Evolutionary conservation across 2,888 invertebrate genomes (phyloP), one percentile per base, ranked within the genome.

Genomic region (Oscheius sp.): DNA sequence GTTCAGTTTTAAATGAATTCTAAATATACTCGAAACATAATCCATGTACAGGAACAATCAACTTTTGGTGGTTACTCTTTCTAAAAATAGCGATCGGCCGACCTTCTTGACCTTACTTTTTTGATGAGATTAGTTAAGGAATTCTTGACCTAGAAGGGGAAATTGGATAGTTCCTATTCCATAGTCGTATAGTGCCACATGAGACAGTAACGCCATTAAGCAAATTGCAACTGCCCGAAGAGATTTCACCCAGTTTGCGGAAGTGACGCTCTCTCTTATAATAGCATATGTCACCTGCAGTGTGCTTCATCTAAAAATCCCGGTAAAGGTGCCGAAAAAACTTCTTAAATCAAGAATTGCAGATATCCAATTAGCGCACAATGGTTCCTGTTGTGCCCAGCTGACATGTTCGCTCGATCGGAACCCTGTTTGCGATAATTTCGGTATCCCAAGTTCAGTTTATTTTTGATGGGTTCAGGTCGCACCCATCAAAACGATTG

Each of bases 341-440:
- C 35, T 35, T 9, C 35, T 21, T 35, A 23, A 21, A 21, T 43
- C 68, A 41, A 45, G 49, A 72, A 25, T 80, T 76, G 59, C 56
- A 85, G 86, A 77, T 64, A 68, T 86, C 13, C 25, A 70, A 27
- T 69, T 84, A 52, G 81, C 78, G 52, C 85, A 87, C 74, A 75
- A 77, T 41, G 87, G 85, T 18, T 77, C 83, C 12, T 87, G 87
- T 70, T 87, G 87, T 70, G 83, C 85, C 7, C 63, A 73, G 27
- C 71, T 69, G 9, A 74, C 72, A 59, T 87, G 87, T 74, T 76
- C 76, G 35, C 61, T 68, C 23, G 73, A 63, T 45, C 71, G 69
- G 46, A 75, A 76, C 16, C 80, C 79, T 27, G 73, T 87, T 41
- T 87, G 87, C 70, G 87, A 87, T 73, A 83, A 81, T 56, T 77